Conservation (phyloP, 2,797 vertebrate genomes). For the Molossus molossus region DNA sequence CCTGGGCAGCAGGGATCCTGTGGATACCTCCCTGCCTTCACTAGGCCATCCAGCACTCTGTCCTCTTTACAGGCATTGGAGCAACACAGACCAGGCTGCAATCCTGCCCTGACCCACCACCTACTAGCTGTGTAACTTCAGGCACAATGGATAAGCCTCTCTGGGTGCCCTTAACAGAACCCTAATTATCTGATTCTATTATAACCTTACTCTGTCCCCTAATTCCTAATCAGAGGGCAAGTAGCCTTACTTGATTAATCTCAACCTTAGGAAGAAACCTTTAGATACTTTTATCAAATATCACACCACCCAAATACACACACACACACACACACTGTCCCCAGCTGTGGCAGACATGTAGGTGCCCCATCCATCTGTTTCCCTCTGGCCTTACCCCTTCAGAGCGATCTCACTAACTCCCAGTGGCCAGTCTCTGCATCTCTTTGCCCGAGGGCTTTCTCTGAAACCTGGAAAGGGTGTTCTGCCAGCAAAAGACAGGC, state of each 20-base stretch:
- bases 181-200: background rate
- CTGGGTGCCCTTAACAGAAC: background rate
- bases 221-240: conserved; percentile 12
- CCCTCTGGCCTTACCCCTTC: background rate
- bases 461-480: background rate
- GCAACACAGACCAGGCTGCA: background rate
- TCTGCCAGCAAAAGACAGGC: background rate
- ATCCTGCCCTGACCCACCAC: background rate
- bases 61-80: background rate
- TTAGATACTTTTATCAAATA: conserved; percentile 19
- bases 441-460: conserved; percentile 34
- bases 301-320: background rate
- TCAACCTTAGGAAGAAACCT: background rate
- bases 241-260: conserved; percentile 18
- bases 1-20: background rate
- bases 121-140: background rate
- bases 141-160: background rate
- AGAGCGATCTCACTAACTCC: background rate
- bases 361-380: background rate
- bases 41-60: background rate
- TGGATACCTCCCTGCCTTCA: background rate
- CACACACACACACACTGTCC: background rate
- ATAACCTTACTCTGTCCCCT: conserved; percentile 26
- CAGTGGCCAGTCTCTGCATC: background rate
- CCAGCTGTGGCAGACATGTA: background rate